Evolutionary conservation across 2,113 vertebrate species (phyloP), one percentile per base, ranked within the genome.

Genomic region (Bubo bubo): DNA sequence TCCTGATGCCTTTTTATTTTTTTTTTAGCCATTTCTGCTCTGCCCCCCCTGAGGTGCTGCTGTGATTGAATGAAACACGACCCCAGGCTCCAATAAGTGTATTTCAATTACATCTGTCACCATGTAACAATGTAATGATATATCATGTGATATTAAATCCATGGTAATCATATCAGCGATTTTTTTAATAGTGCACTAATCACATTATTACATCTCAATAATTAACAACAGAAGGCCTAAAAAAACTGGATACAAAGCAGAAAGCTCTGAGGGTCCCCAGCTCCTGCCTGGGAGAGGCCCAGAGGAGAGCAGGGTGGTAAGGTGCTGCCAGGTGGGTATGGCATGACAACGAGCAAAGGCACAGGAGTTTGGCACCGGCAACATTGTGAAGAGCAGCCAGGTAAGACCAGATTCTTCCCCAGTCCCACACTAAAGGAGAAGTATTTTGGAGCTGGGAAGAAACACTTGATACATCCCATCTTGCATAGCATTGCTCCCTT

Each of bases 71-170:
- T 99, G 98, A 99, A 99, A 99, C 98, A 98, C 83, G 97, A 99
- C 98, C 98, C 99, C 97, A 97, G 98, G 98, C 99, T 98, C 98
- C 99, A 99, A 99, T 99, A 99, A 99, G 99, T 99, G 99, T 99
- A 99, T 99, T 99, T 99, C 99, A 99, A 99, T 99, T 99, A 99
- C 98, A 99, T 99, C 99, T 99, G 99, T 99, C 99, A 99, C 97
- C 98, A 96, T 95, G 98, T 99, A 99, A 99, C 99, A 98, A 99
- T 98, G 98, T 98, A 98, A 99, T 99, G 99, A 99, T 99, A 99
- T 99, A 99, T 99, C 99, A 99, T 99, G 98, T 98, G 98, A 99
- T 99, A 99, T 99, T 99, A 99, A 99, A 99, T 99, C 99, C 98
- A 99, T 99, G 98, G 98, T 99, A 99, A 99, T 99, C 98, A 98